Evolutionary conservation across 2,888 invertebrate species (phyloP).

Genomic region (Mesorhabditis spiculigera): DNA sequence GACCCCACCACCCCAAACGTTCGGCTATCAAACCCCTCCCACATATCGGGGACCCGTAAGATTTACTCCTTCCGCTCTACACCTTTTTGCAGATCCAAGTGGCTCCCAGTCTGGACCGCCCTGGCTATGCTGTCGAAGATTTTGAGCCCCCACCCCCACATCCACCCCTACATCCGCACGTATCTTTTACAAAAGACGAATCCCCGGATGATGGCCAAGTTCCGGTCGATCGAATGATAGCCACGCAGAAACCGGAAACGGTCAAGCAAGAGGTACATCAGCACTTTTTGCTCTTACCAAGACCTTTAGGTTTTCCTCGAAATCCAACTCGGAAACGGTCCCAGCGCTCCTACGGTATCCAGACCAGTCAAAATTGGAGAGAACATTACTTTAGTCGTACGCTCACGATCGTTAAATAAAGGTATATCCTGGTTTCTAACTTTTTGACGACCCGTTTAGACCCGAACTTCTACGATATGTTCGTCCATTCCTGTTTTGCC

Average conservation of each 20-base stretch:
- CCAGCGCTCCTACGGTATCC: constrained; percentile 39
- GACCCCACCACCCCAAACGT: background rate
- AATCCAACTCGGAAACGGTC: constrained; percentile 51
- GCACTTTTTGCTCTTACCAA: background rate
- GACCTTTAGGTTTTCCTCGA: constrained; percentile 38
- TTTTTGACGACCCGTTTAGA: constrained; percentile 14
- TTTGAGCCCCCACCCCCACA: background rate
- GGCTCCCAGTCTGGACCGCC: too few species aligned
- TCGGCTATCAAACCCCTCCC: background rate
- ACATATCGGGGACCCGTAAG: background rate
- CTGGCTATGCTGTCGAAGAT: too few species aligned
- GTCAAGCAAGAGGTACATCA: constrained; percentile 12
- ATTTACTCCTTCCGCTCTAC: background rate
- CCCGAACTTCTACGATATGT: constrained; percentile 49
- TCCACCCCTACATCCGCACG: background rate
- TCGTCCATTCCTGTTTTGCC: constrained; percentile 56
- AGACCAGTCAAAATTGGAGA: constrained; percentile 54
- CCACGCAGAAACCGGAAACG: constrained; percentile 11
- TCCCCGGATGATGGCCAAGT: background rate
- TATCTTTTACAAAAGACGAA: background rate
- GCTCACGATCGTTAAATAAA: background rate
- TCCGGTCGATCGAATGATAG: constrained; percentile 10
- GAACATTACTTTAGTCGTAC: constrained; percentile 50
- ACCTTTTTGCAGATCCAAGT: too few species aligned
- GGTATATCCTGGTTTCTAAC: background rate